A percentile compares a stretch with the other conserved stretches of the same genome.
phyloP scores from a whole-genome alignment of 2,113 vertebrate species.

The Gallinago paraguaiae region DNA sequence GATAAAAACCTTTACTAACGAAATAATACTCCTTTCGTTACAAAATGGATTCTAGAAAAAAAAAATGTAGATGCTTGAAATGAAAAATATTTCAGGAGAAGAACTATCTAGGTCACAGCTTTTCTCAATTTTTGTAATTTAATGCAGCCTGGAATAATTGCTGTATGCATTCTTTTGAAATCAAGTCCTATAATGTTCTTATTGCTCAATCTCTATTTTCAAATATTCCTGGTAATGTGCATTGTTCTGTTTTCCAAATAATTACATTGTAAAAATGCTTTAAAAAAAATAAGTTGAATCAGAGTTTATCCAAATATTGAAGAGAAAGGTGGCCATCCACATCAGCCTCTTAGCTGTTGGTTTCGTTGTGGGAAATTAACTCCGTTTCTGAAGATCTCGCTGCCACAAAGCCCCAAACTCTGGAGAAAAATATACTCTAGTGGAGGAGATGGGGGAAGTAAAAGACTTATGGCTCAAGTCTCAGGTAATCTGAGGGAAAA shows the following conservation, averaged over 20 bases:
- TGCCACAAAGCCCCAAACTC: not conserved
- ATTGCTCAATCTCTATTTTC: conserved; percentile 55
- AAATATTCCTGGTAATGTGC: conserved; percentile 30
- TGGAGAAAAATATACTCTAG: not conserved
- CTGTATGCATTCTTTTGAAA: conserved; percentile 63
- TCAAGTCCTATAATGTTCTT: conserved; percentile 47
- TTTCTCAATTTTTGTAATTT: conserved; percentile 75
- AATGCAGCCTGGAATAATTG: conserved; percentile 71
- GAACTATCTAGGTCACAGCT: conserved; percentile 71
- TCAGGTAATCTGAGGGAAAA: not conserved
- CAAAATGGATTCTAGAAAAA: not conserved
- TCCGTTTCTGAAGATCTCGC: not conserved
- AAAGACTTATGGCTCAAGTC: not conserved
- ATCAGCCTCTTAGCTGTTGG: not conserved
- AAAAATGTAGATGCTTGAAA: not conserved
- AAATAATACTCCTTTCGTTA: conserved; percentile 48
- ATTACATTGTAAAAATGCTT: conserved; percentile 12
- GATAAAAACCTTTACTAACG: conserved; percentile 54
- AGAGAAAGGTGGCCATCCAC: not conserved
- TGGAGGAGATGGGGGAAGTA: not conserved
- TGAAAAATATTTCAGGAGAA: conserved; percentile 45
- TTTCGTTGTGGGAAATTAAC: not conserved
- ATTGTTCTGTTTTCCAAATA: conserved; percentile 57
- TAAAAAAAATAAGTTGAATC: conserved; percentile 29
- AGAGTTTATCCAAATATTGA: conserved; percentile 64